Evolutionary conservation across 2,113 vertebrate species (phyloP).

Genomic region (Sapayoa aenigma): DNA sequence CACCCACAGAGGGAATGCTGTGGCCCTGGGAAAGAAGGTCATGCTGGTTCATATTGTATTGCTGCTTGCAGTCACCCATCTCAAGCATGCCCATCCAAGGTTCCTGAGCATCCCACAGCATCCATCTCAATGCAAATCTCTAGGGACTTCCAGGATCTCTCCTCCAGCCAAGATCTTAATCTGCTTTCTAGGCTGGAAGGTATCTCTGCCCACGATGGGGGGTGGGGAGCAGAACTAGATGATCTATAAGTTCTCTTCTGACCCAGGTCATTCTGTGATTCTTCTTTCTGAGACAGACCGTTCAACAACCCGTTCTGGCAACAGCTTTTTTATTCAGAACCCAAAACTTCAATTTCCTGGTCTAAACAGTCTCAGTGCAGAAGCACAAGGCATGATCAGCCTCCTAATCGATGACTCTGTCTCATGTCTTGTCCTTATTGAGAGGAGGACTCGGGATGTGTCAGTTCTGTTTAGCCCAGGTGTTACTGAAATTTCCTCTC

Average conservation of each 20-base stretch:
- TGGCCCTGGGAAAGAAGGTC: neutral
- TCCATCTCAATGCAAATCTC: neutral
- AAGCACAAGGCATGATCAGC: neutral
- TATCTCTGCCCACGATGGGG: neutral
- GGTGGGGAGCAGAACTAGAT: fast-evolving
- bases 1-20: neutral
- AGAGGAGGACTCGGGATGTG: neutral
- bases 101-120: neutral
- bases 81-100: neutral
- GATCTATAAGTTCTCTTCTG: neutral
- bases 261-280: neutral
- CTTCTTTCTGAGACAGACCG: neutral
- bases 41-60: neutral
- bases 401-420: neutral
- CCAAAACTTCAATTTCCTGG: neutral
- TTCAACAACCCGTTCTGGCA: neutral
- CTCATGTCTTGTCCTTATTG: neutral
- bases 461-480: neutral
- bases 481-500: neutral
- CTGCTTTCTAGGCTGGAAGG: neutral
- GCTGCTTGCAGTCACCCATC: neutral
- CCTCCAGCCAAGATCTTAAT: neutral
- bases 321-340: neutral
- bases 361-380: neutral
- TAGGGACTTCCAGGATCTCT: neutral